phyloP scores from a whole-genome alignment of 2,113 vertebrate genomes.

The Oriolus oriolus region DNA sequence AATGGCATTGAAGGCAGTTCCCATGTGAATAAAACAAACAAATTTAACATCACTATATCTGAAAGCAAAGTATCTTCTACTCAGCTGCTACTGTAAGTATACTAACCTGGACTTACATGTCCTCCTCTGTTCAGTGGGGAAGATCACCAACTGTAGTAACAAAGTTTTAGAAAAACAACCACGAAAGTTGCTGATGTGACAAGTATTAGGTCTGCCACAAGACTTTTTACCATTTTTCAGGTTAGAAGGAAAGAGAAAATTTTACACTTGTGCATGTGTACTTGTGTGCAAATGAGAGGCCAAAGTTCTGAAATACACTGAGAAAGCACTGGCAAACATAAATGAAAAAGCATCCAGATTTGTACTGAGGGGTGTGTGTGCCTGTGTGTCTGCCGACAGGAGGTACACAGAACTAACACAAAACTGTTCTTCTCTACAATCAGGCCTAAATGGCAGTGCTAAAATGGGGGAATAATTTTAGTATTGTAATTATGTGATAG shows the following conservation, averaged over 20 bases:
- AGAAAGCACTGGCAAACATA: not conserved
- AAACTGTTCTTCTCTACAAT: not conserved
- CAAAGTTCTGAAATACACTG: not conserved
- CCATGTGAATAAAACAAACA: not conserved
- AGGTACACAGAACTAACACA: not conserved
- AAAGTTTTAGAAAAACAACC: not conserved
- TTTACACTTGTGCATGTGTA: not conserved
- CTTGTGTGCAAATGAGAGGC: not conserved
- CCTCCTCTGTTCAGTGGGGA: not conserved
- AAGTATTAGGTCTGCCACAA: not conserved
- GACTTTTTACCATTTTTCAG: not conserved
- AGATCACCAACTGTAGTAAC: not conserved
- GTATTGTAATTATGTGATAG: not conserved
- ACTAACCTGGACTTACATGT: not conserved
- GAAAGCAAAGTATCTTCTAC: not conserved
- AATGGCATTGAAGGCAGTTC: not conserved
- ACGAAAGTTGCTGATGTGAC: not conserved
- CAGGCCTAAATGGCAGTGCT: not conserved
- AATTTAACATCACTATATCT: not conserved
- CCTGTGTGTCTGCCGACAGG: not conserved
- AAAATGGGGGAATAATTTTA: not conserved
- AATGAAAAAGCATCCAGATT: not conserved
- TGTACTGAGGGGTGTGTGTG: accelerated
- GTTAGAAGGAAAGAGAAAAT: not conserved
- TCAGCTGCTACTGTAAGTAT: not conserved